Evolutionary conservation across 2,888 invertebrate genomes (phyloP).

Genomic region (Sylvicola cinctus): DNA sequence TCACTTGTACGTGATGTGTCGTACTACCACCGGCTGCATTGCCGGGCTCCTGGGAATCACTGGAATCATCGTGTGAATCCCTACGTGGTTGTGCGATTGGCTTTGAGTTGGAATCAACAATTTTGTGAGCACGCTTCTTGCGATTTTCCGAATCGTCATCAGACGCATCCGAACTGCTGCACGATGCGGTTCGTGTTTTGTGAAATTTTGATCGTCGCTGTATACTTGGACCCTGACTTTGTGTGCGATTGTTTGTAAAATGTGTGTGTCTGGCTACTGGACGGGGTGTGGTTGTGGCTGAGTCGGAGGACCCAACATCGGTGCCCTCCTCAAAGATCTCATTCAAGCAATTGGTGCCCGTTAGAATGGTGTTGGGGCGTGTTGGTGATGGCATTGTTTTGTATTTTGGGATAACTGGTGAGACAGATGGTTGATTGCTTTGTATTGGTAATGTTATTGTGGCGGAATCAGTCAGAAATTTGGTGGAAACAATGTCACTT

Average conservation of each 20-base stretch:
- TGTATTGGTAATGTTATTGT: constrained; percentile 32
- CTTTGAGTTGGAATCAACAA: constrained; percentile 35
- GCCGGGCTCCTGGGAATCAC: constrained; percentile 60
- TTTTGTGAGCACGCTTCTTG: constrained; percentile 59
- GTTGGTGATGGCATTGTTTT: constrained; percentile 38
- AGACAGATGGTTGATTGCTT: constrained; percentile 15
- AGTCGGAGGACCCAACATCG: constrained; percentile 18
- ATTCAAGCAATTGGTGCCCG: constrained; percentile 29
- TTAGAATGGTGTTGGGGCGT: constrained; percentile 15
- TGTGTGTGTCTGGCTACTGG: constrained; percentile 14
- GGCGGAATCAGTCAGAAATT: constrained; percentile 27
- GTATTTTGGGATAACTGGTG: constrained; percentile 26
- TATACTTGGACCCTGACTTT: constrained; percentile 17
- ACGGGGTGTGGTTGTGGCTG: constrained; percentile 11
- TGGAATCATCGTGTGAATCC: constrained; percentile 70
- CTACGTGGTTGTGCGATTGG: constrained; percentile 41
- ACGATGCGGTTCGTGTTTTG: constrained; percentile 63
- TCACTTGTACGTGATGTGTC: neutral
- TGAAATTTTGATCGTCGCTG: constrained; percentile 46
- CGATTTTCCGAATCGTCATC: constrained; percentile 72
- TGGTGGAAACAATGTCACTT: constrained; percentile 5
- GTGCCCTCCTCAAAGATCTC: constrained; percentile 45
- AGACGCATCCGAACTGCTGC: constrained; percentile 86
- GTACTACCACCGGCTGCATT: constrained; percentile 23
- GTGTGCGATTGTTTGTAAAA: constrained; percentile 7